phyloP scores from a whole-genome alignment of 92 coral and sea anemone species.

The Isaurus tuberculatus region DNA sequence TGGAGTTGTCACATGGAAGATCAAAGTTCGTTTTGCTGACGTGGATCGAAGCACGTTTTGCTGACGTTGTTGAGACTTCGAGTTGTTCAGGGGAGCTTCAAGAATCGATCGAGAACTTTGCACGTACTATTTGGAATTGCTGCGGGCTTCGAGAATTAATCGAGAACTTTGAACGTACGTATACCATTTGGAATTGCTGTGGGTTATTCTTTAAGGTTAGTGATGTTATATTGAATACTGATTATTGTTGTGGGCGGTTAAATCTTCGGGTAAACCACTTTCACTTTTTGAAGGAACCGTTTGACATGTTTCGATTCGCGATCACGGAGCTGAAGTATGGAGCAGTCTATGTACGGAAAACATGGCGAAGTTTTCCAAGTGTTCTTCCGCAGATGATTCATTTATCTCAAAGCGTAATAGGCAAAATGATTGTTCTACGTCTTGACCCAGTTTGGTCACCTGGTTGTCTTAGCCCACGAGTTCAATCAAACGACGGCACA shows the following conservation, averaged over 20 bases:
- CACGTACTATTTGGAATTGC: slow-evolving; percentile 14
- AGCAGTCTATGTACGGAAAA: slow-evolving; percentile 42
- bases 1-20: slow-evolving; percentile 14
- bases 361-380: slow-evolving; percentile 42
- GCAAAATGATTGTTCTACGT: slow-evolving; percentile 38
- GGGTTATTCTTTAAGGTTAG: slow-evolving; percentile 43
- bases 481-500: slow-evolving; percentile 42
- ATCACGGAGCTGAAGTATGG: slow-evolving; percentile 26
- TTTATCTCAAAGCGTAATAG: slow-evolving; percentile 35
- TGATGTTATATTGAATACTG: slow-evolving; percentile 44
- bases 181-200: slow-evolving; percentile 24
- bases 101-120: slow-evolving; percentile 13
- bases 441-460: slow-evolving; percentile 45
- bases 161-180: slow-evolving; percentile 17
- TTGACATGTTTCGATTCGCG: slow-evolving; percentile 47
- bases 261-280: slow-evolving; percentile 50
- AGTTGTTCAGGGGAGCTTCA: slow-evolving; percentile 11
- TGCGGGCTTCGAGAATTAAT: slow-evolving; percentile 9
- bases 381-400: slow-evolving; percentile 33
- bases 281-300: slow-evolving; percentile 51
- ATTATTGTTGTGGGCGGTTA: slow-evolving; percentile 44
- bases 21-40: slow-evolving; percentile 16
- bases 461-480: slow-evolving; percentile 25
- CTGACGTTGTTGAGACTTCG: slow-evolving; percentile 36
- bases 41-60: slow-evolving; percentile 53